A percentile compares a stretch with the other conserved stretches of the same genome.
phyloP scores from a whole-genome alignment of 23 tunicate genomes.

The Trididemnum clinides region DNA sequence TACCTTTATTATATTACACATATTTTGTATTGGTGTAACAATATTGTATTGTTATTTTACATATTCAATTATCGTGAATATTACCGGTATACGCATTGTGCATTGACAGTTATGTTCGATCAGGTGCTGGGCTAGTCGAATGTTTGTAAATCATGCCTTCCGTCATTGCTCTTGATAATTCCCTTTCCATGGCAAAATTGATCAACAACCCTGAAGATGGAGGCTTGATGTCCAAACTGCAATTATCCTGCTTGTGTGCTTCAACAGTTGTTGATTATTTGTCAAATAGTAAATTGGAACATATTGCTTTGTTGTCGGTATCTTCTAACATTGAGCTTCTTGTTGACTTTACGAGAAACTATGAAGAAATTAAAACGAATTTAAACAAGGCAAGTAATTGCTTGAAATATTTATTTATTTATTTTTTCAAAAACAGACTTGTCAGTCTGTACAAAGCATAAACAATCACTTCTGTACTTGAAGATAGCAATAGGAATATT shows the following conservation, averaged over 20 bases:
- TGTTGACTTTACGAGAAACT: slow-evolving; percentile 72
- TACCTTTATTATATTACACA: no score
- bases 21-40: no score
- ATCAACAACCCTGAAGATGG: neutral
- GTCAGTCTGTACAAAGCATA: no score
- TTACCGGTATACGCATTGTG: no score
- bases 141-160: slow-evolving; percentile 63
- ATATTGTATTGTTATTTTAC: no score
- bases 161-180: slow-evolving; percentile 70
- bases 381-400: neutral
- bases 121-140: no score
- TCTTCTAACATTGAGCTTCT: slow-evolving; percentile 48
- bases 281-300: slow-evolving; percentile 50
- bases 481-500: no score
- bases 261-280: slow-evolving; percentile 42
- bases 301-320: slow-evolving; percentile 54
- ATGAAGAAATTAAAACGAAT: neutral
- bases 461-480: no score
- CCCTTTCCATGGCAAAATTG: slow-evolving; percentile 59
- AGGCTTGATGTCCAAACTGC: neutral
- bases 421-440: no score
- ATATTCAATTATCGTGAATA: no score
- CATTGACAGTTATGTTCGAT: no score
- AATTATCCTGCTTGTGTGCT: slow-evolving; percentile 17
- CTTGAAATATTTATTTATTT: neutral